Evolutionary conservation across 2,113 vertebrate species (phyloP).

Genomic region (Piprites chloris): DNA sequence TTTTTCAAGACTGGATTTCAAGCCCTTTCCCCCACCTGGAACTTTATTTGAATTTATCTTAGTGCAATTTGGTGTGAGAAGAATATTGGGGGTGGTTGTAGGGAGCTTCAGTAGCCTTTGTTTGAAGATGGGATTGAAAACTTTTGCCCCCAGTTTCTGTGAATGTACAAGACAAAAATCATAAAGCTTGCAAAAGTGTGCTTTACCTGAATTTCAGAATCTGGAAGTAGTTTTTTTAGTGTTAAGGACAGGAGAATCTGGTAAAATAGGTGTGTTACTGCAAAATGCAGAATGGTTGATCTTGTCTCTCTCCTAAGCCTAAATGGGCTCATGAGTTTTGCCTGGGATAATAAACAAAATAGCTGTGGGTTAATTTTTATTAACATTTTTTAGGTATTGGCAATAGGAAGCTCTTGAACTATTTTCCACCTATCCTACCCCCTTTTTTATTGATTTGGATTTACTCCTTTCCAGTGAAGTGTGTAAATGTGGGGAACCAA

Average conservation of each 20-base stretch:
- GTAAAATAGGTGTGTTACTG: not conserved
- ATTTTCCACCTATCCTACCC: not conserved
- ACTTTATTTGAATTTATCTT: not conserved
- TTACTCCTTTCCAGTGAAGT: not conserved
- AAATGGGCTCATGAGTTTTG: not conserved
- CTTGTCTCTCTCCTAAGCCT: rapidly evolving
- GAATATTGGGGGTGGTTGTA: not conserved
- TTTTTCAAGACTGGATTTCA: not conserved
- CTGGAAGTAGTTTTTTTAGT: not conserved
- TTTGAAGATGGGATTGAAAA: not conserved
- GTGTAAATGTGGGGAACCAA: not conserved
- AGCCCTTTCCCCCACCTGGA: not conserved
- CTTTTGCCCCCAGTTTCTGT: not conserved
- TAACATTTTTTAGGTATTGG: not conserved
- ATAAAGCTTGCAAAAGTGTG: not conserved
- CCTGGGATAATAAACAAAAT: not conserved
- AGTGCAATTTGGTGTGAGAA: not conserved
- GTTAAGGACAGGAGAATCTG: not conserved
- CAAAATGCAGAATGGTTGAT: not conserved
- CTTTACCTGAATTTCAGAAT: not conserved
- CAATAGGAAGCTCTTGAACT: not conserved
- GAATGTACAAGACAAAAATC: not conserved
- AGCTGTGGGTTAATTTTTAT: not conserved
- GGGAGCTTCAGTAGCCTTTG: not conserved
- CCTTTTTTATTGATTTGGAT: not conserved